These are phyloP conservation scores for Chaetophractus vellerosus DNA, from an alignment of 2,797 vertebrate species.

Conservation along the genomic window DNA sequence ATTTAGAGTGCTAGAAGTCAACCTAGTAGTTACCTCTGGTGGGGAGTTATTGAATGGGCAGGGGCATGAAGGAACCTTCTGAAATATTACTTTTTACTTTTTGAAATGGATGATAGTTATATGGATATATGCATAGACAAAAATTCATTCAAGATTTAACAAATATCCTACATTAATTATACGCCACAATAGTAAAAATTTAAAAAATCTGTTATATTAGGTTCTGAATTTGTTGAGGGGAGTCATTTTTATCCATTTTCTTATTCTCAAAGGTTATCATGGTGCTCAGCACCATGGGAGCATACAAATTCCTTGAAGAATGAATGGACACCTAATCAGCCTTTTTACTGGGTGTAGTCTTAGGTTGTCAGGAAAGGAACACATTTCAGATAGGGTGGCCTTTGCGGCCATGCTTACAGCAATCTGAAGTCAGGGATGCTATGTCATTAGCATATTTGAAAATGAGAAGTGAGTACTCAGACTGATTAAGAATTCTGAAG, in stretches of 20 bases:
- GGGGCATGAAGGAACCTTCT: background rate
- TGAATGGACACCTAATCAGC: background rate
- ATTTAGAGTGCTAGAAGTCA: background rate
- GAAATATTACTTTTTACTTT: background rate
- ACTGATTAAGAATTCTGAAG: conserved; percentile 56
- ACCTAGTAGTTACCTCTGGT: background rate
- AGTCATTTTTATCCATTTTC: background rate
- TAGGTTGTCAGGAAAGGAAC: background rate
- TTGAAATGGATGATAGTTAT: background rate
- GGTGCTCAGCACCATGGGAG: background rate
- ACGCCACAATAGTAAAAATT: background rate
- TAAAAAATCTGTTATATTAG: background rate
- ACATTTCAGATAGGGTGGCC: background rate
- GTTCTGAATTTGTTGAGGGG: background rate
- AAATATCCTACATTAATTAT: background rate
- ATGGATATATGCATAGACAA: background rate
- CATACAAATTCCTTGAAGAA: background rate
- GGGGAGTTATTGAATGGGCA: background rate
- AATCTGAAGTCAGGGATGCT: background rate
- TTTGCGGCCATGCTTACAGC: conserved; percentile 8
- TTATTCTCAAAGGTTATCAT: background rate
- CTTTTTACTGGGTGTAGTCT: background rate
- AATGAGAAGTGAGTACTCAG: background rate
- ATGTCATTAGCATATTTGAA: background rate
- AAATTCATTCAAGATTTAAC: background rate